These are phyloP conservation scores for Conchocele bisecta DNA, from an alignment of 2,888 invertebrate genomes.

Conservation along the genomic window DNA sequence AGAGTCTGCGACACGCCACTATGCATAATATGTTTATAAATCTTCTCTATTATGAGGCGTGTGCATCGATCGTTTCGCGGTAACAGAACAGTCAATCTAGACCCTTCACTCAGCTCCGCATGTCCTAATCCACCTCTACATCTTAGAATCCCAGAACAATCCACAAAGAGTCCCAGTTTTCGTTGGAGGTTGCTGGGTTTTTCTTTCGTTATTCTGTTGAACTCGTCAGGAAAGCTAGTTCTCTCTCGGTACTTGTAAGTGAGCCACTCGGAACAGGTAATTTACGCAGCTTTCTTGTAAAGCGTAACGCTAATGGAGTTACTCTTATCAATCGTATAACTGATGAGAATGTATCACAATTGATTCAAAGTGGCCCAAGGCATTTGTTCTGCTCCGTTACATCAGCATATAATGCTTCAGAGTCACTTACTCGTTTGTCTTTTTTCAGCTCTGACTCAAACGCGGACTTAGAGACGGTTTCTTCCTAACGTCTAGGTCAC, in stretches of 20 bases:
- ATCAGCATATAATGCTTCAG: neutral
- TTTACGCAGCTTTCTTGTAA: slow-evolving; percentile 14
- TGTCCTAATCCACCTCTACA: no score
- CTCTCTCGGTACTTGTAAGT: no score
- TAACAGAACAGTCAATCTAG: no score
- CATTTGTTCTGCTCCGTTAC: no score
- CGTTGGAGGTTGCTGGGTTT: no score
- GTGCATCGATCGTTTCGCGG: slow-evolving; percentile 38
- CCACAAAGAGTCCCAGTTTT: no score
- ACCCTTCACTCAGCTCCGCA: no score
- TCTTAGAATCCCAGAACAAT: no score
- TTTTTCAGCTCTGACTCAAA: neutral
- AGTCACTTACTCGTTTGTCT: neutral
- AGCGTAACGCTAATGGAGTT: slow-evolving; percentile 18
- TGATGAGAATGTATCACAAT: neutral
- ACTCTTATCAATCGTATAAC: slow-evolving; percentile 21
- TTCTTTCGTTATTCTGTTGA: no score
- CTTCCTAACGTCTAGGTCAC: neutral
- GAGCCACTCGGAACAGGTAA: neutral
- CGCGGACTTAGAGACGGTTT: neutral
- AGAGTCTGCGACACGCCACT: slow-evolving; percentile 42
- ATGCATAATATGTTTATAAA: slow-evolving; percentile 28
- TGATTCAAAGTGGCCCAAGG: neutral
- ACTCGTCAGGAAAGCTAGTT: no score
- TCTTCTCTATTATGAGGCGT: slow-evolving; percentile 31